Percentiles rank a stretch among this genome's conserved stretches.
Evolutionary conservation across 1,140 invertebrate species (phyloP).

Genomic region (Drosophila pruinosa): DNA sequence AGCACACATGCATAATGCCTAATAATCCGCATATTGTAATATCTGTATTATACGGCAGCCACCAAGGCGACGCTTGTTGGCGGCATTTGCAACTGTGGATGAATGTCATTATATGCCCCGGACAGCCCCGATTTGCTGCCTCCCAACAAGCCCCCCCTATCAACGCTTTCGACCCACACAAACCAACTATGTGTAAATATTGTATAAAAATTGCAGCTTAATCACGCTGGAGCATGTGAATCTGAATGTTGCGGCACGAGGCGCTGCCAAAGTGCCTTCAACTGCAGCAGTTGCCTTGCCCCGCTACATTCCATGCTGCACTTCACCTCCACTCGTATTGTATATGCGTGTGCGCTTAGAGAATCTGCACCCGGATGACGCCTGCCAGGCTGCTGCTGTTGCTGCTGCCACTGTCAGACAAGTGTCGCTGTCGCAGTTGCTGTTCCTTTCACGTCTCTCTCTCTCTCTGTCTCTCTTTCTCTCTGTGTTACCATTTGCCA

Average conservation of each 20-base stretch:
- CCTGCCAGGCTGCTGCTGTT: slow-evolving; percentile 55
- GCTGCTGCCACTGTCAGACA: slow-evolving; percentile 46
- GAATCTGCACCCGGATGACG: slow-evolving; percentile 46
- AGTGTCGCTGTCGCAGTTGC: slow-evolving; percentile 42
- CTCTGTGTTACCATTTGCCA: neutral
- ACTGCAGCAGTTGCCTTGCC: slow-evolving; percentile 21
- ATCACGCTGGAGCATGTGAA: slow-evolving; percentile 63
- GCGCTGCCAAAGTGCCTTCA: slow-evolving; percentile 62
- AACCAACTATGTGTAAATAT: slow-evolving; percentile 57
- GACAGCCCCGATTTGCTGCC: slow-evolving; percentile 5
- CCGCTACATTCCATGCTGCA: neutral
- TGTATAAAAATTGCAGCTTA: slow-evolving; percentile 76
- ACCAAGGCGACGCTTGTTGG: slow-evolving; percentile 26
- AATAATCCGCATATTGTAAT: slow-evolving; percentile 81
- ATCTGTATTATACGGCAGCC: slow-evolving; percentile 69
- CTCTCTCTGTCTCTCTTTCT: neutral
- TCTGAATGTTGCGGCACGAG: slow-evolving; percentile 51
- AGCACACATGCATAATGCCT: slow-evolving; percentile 70
- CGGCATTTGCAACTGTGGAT: slow-evolving; percentile 53
- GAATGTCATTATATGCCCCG: slow-evolving; percentile 69
- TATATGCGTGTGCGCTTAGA: slow-evolving; percentile 40
- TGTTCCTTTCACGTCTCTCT: slow-evolving; percentile 10
- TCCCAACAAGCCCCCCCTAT: neutral
- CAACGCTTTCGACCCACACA: neutral
- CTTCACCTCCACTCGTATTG: neutral